Evolutionary conservation across 2,888 invertebrate genomes (phyloP), one percentile per base, ranked within the genome.

Genomic region (Caradrina clavipalpis): DNA sequence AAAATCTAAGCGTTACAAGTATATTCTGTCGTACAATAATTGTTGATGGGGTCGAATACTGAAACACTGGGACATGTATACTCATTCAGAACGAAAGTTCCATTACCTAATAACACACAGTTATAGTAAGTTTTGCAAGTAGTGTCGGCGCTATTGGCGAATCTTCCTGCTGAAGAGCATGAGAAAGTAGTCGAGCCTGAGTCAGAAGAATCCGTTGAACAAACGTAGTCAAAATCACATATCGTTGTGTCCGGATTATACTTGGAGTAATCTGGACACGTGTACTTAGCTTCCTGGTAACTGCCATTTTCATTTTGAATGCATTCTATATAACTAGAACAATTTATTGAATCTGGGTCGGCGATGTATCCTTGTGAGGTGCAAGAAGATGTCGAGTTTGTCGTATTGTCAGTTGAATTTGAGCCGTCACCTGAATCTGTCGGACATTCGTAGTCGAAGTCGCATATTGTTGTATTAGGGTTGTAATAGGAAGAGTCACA

Each of bases 11-110:
- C 57, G 13, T 10, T 1, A 67, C 83, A 83, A n/a, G 53, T 63
- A 55, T 91, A 92, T 35, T 26, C 75, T 2, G 85, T 76, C 22
- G 91, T 91, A 79, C 92, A 92, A 53, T 82, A 62, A 55, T 82
- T 73, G 7, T 81, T 75, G 4, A 57, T 70, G 1, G 90, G 91
- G 74, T 90, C 87, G 74, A 92, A 92, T 15, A 87, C 73, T 7
- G 90, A 88, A 22, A 82, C 81, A 45, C 80, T 76, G 0, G 89
- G 88, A 61, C 91, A 91, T 6, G 81, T 87, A 58, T 87, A 90
- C 35, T 77, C 69, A 51, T 81, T 85, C 59, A 81, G 58, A 4
- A 73, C 56, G 49, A 82, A 86, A 2, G 85, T 84, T 7, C 87
- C 88, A 55, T 86, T 78, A 31, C 72, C 65, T 39, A 82, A 62